Percentiles rank a stretch among this genome's conserved stretches.
Evolutionary conservation across 2,113 vertebrate genomes (phyloP).

Genomic region (Spea bombifrons): DNA sequence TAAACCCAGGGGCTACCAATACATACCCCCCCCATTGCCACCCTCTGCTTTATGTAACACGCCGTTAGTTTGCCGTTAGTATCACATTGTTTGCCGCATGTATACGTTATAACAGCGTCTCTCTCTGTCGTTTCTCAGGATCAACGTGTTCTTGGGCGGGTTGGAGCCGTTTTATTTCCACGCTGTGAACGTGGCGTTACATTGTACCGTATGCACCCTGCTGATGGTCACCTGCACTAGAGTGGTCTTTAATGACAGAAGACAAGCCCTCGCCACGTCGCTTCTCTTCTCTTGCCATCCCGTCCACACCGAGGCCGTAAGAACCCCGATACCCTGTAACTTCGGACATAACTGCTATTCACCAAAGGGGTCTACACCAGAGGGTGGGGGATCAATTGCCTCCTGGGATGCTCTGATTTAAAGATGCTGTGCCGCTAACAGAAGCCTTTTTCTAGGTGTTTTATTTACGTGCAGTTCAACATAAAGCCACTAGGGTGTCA

Average conservation of each 20-base stretch:
- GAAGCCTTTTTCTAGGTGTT: not conserved
- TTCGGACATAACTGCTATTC: too few species aligned
- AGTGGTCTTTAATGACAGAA: slow-evolving; percentile 75
- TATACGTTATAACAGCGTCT: too few species aligned
- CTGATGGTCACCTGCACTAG: slow-evolving; percentile 83
- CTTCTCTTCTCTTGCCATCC: slow-evolving; percentile 92
- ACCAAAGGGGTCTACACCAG: too few species aligned
- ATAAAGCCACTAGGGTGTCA: not conserved
- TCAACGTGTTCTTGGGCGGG: slow-evolving; percentile 85
- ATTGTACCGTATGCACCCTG: slow-evolving; percentile 81
- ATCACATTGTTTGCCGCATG: too few species aligned
- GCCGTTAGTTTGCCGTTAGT: too few species aligned
- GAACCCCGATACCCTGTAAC: slow-evolving; percentile 44
- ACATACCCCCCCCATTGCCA: too few species aligned
- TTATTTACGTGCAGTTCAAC: not conserved
- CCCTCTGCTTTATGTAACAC: too few species aligned
- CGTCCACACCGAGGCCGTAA: slow-evolving; percentile 94
- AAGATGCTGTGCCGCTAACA: not conserved
- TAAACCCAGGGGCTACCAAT: too few species aligned
- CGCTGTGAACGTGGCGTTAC: slow-evolving; percentile 80
- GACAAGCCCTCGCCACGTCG: slow-evolving; percentile 77
- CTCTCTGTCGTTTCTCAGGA: slow-evolving; percentile 60
- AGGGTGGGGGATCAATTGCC: not conserved
- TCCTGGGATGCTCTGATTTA: not conserved
- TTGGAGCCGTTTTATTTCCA: slow-evolving; percentile 91